phyloP scores from a whole-genome alignment of 2,113 vertebrate genomes.

The Boulengeromyrus knoepffleri region DNA sequence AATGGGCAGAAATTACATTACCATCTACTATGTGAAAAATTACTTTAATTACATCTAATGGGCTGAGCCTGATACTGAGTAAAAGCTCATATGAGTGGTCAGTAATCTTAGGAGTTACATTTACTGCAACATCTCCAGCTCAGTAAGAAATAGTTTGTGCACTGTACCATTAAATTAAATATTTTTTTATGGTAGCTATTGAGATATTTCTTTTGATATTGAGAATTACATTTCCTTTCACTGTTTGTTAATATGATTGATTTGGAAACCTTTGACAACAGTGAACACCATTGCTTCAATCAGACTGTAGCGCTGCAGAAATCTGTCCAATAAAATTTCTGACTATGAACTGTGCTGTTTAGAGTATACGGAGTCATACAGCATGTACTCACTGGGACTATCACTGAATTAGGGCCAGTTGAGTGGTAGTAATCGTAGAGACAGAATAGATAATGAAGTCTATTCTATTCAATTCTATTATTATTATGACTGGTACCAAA shows the following conservation, averaged over 20 bases:
- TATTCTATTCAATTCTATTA: neutral
- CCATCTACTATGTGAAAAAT: slow-evolving; percentile 4
- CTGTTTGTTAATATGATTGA: neutral
- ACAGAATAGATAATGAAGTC: neutral
- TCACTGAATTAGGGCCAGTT: neutral
- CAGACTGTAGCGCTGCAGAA: neutral
- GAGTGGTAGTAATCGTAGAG: neutral
- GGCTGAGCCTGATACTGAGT: neutral
- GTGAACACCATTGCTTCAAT: neutral
- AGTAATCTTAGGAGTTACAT: neutral
- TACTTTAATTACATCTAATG: slow-evolving; percentile 24
- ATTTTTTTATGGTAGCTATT: neutral
- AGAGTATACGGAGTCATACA: neutral
- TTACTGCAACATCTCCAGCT: neutral
- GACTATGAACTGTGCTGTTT: neutral
- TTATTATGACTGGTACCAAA: neutral
- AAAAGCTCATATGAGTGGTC: neutral
- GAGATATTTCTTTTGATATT: neutral
- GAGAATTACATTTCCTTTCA: neutral
- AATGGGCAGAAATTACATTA: neutral
- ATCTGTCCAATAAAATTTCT: neutral
- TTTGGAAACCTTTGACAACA: neutral
- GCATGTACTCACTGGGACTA: neutral
- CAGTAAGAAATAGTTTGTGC: neutral
- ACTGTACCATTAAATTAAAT: neutral